phyloP scores from a whole-genome alignment of 2,113 vertebrate species.

The Campylorhamphus procurvoides region DNA sequence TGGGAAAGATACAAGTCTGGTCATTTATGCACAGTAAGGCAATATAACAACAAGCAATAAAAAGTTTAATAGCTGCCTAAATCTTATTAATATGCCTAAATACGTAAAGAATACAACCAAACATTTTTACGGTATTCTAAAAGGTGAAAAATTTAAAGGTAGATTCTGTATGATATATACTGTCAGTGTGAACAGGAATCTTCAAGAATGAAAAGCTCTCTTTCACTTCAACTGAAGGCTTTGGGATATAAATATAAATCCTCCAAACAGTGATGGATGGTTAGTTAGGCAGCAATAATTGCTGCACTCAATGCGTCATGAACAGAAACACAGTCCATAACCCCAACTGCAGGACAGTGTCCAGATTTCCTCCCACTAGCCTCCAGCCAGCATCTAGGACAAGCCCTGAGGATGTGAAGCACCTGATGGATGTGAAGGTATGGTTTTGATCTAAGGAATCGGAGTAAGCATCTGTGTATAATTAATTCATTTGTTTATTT shows the following conservation, averaged over 20 bases:
- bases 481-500: not conserved
- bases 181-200: not conserved
- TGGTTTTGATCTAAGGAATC: not conserved
- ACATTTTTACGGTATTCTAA: not conserved
- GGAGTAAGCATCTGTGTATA: not conserved
- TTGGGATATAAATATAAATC: constrained; percentile 25
- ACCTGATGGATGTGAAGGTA: not conserved
- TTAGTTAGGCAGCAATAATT: not conserved
- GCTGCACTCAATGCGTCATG: not conserved
- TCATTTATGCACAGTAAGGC: not conserved
- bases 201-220: not conserved
- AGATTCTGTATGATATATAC: not conserved
- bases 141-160: not conserved
- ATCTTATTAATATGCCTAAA: not conserved
- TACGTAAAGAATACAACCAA: not conserved
- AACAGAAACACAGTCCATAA: not conserved
- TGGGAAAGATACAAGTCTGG: not conserved
- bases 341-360: not conserved
- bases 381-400: not conserved
- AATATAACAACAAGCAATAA: not conserved
- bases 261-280: not conserved
- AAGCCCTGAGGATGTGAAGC: not conserved
- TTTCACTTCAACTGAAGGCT: constrained; percentile 13
- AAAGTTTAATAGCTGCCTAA: not conserved
- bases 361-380: not conserved